Percentiles rank a stretch among this genome's conserved stretches.
These are phyloP conservation scores for Nemotelus nigrinus DNA, from an alignment of 2,888 invertebrate genomes.

Conservation along the genomic window DNA sequence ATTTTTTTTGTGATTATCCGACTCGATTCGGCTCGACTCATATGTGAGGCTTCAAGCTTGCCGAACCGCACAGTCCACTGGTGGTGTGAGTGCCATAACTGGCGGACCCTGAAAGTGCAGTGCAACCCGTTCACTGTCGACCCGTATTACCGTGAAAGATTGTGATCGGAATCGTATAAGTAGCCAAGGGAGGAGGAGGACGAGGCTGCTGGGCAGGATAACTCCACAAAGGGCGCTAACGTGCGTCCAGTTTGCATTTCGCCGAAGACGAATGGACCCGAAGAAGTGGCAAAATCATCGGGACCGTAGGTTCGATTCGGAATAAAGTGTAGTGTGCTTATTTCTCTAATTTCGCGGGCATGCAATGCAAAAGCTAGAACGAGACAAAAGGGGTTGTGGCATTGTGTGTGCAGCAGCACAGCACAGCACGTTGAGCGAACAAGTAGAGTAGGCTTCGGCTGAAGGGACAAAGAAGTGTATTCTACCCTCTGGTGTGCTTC, in stretches of 20 bases:
- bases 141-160: constrained; percentile 4
- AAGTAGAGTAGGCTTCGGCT: not conserved
- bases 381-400: constrained; percentile 11
- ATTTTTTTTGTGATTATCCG: not conserved
- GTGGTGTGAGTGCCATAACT: not conserved
- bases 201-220: not conserved
- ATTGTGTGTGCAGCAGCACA: constrained; percentile 28
- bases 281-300: not conserved
- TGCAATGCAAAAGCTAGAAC: constrained; percentile 17
- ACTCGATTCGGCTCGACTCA: not conserved
- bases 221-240: not conserved
- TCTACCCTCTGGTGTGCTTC: constrained; percentile 27
- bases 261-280: not conserved
- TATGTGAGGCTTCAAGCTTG: not conserved
- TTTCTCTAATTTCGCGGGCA: constrained; percentile 15
- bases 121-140: not conserved
- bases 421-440: not conserved
- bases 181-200: not conserved
- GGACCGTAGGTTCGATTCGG: constrained; percentile 5
- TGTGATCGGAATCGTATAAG: not conserved
- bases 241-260: not conserved
- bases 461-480: constrained; percentile 14
- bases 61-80: not conserved
- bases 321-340: constrained; percentile 24
- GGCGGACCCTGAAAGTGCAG: constrained; percentile 19